A percentile compares a stretch with the other conserved stretches of the same genome.
These are phyloP conservation scores for Vireo altiloquus DNA, from an alignment of 2,113 vertebrate species.

Conservation along the genomic window DNA sequence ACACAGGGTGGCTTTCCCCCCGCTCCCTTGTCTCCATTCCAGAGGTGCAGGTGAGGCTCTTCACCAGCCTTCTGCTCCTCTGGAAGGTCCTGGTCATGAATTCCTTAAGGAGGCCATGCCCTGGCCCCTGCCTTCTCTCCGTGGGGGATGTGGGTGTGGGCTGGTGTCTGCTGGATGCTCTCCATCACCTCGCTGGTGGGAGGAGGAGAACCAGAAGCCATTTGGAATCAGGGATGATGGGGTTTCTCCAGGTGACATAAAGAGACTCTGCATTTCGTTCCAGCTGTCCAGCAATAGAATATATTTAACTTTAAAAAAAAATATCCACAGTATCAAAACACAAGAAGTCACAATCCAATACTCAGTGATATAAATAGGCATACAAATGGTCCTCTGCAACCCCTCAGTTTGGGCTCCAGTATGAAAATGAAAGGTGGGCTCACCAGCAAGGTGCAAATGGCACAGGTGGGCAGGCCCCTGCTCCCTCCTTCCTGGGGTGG, in stretches of 20 bases:
- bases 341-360: conserved; percentile 15
- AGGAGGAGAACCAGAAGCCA: not conserved
- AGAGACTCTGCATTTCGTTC: not conserved
- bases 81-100: not conserved
- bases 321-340: conserved; percentile 34
- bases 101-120: not conserved
- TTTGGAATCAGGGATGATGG: not conserved
- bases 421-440: not conserved
- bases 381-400: not conserved
- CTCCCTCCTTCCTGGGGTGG: not conserved
- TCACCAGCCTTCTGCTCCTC: not conserved
- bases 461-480: not conserved
- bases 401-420: not conserved
- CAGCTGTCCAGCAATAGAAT: conserved; percentile 2
- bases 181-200: not conserved
- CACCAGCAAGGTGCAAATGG: accelerated
- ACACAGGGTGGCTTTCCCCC: not conserved
- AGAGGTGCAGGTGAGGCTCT: not conserved
- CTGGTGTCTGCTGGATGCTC: not conserved
- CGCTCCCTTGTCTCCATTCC: not conserved
- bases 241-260: not conserved
- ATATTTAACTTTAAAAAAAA: conserved; percentile 27
- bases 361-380: not conserved
- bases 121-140: not conserved
- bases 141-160: not conserved